Evolutionary conservation across 2,888 invertebrate species (phyloP).

Genomic region (Argyresthia albistria): DNA sequence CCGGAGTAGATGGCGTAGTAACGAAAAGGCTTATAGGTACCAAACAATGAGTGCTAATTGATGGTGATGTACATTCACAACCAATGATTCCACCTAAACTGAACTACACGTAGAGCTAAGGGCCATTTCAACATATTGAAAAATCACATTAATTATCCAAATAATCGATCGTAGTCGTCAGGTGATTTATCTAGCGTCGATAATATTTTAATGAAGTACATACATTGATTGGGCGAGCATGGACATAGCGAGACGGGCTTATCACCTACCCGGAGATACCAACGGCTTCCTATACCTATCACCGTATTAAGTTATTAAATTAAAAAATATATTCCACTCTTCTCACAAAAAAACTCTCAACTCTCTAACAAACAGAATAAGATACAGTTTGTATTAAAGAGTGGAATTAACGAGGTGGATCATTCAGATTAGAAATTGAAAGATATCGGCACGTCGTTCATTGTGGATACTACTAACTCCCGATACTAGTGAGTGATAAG

Average conservation of each 20-base stretch:
- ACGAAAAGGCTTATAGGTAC: too few relatives aligned
- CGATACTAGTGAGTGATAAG: constrained; percentile 65
- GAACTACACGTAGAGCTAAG: too few relatives aligned
- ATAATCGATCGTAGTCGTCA: constrained; percentile 69
- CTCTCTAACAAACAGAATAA: constrained; percentile 23
- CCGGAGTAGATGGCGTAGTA: too few relatives aligned
- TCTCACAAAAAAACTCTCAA: constrained; percentile 16
- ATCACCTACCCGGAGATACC: constrained; percentile 40
- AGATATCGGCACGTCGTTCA: constrained; percentile 70
- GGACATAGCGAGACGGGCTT: constrained; percentile 49
- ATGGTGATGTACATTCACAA: neutral
- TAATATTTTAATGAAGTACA: constrained; percentile 71
- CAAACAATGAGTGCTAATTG: neutral
- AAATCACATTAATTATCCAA: constrained; percentile 53
- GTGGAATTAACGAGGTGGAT: constrained; percentile 64
- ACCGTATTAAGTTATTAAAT: constrained; percentile 68
- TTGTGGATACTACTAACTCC: constrained; percentile 60
- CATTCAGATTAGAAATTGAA: constrained; percentile 68
- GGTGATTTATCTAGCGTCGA: constrained; percentile 70
- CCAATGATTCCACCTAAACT: neutral
- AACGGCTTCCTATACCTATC: constrained; percentile 61
- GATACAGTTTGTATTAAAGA: constrained; percentile 21
- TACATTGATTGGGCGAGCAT: constrained; percentile 69
- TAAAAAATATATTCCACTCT: constrained; percentile 44
- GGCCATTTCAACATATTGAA: constrained; percentile 1